These are phyloP conservation scores for Drosophila sp. DNA, from an alignment of 1,140 invertebrate genomes.

Conservation along the genomic window DNA sequence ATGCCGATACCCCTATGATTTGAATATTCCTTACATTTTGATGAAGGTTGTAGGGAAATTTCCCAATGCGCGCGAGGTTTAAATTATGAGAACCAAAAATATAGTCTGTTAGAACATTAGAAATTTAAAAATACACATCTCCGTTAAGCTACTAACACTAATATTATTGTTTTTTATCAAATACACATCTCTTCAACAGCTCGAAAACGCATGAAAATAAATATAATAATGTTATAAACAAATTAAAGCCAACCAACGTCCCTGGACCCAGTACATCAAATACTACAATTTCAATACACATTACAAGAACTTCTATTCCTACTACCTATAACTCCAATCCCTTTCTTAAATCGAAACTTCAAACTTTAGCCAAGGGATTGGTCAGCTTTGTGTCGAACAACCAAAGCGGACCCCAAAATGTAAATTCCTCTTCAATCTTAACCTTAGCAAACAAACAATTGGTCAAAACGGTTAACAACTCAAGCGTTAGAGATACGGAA, in stretches of 20 bases:
- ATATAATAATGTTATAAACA: constrained; percentile 58
- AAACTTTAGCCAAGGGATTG: constrained; percentile 53
- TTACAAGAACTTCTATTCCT: constrained; percentile 19
- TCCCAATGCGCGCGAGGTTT: neutral
- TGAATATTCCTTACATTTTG: neutral
- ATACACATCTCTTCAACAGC: constrained; percentile 82
- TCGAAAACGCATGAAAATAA: constrained; percentile 80
- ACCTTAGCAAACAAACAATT: constrained; percentile 21
- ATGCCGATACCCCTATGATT: neutral
- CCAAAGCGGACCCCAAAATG: constrained; percentile 19
- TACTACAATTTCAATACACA: constrained; percentile 35
- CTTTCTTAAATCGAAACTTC: constrained; percentile 66
- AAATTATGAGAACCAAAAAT: constrained; percentile 54
- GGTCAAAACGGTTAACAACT: constrained; percentile 8
- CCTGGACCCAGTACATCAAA: constrained; percentile 31
- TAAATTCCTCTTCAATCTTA: constrained; percentile 1
- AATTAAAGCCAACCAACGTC: constrained; percentile 51
- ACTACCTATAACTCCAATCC: constrained; percentile 60
- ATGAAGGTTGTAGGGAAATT: constrained; percentile 6
- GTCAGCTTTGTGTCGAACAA: constrained; percentile 45
- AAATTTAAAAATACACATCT: constrained; percentile 17
- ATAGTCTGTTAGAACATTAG: constrained; percentile 14
- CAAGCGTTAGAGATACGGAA: constrained; percentile 34
- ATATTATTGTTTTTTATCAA: constrained; percentile 59
- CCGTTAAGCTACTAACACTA: constrained; percentile 70